Conservation (phyloP, 2,113 vertebrate species). For the Maccullochella peelii region DNA sequence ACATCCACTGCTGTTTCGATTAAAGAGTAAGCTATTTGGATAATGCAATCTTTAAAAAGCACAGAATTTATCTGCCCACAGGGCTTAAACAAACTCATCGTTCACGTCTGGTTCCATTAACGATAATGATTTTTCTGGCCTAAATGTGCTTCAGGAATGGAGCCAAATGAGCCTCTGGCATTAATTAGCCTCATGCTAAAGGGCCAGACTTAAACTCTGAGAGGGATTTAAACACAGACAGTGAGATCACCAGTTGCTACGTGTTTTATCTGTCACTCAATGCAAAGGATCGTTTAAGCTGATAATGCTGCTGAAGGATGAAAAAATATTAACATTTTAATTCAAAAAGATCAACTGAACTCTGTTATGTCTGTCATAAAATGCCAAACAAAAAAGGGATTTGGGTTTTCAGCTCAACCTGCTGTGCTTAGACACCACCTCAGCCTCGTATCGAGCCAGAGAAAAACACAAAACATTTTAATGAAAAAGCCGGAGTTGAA, state of each 20-base stretch:
- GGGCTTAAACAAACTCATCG: conserved; percentile 6
- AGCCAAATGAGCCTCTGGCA: conserved; percentile 24
- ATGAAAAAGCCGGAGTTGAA: conserved; percentile 11
- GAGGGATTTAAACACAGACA: conserved; percentile 28
- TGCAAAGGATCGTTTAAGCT: neutral
- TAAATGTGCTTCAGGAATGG: conserved; percentile 20
- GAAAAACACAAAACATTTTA: neutral
- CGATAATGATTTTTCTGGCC: conserved; percentile 9
- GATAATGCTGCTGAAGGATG: neutral
- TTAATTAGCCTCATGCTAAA: conserved; percentile 32
- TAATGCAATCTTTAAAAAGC: neutral
- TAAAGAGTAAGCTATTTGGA: neutral
- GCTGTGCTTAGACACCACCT: neutral
- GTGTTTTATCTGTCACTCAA: neutral
- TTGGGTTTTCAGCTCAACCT: neutral
- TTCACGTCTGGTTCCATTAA: conserved; percentile 23
- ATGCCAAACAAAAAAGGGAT: neutral
- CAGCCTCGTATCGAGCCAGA: neutral
- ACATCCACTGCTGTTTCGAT: neutral
- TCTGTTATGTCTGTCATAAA: neutral
- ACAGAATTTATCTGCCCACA: neutral
- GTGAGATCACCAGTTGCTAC: neutral
- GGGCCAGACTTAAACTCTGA: neutral
- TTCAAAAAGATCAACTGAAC: neutral
- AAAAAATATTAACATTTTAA: too few species aligned